Evolutionary conservation across 2,113 vertebrate genomes (phyloP).

Genomic region (Passerina amoena): DNA sequence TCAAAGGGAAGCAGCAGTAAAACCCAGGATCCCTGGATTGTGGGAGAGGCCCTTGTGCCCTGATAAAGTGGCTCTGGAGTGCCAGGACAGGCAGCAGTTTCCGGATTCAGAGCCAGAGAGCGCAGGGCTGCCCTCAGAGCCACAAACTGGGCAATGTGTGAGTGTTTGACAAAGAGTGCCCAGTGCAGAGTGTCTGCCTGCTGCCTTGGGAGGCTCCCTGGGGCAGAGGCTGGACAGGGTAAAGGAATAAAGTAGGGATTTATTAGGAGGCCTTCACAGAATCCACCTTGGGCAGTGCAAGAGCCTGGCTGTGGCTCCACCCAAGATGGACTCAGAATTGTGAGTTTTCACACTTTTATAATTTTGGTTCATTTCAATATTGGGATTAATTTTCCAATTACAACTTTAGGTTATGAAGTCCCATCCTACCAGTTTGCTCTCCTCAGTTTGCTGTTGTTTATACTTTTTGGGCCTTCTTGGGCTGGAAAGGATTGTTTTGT

Average conservation of each 20-base stretch:
- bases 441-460: not conserved
- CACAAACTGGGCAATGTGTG: not conserved
- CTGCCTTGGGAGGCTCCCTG: not conserved
- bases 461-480: not conserved
- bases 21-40: rapidly evolving
- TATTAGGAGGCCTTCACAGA: not conserved
- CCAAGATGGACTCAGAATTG: not conserved
- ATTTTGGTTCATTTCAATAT: not conserved
- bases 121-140: not conserved
- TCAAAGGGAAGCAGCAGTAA: not conserved
- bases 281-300: not conserved
- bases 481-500: not conserved
- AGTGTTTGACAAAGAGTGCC: not conserved
- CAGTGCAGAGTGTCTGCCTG: rapidly evolving
- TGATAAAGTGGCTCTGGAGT: not conserved
- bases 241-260: not conserved
- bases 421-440: not conserved
- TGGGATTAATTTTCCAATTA: not conserved
- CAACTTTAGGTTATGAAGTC: not conserved
- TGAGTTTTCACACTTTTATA: not conserved
- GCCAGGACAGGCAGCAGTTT: rapidly evolving
- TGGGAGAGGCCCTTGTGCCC: not conserved
- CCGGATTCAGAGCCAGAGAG: rapidly evolving
- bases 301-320: not conserved
- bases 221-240: not conserved